Evolutionary conservation across 2,888 invertebrate genomes (phyloP).

Genomic region (Gerosis bhagava): DNA sequence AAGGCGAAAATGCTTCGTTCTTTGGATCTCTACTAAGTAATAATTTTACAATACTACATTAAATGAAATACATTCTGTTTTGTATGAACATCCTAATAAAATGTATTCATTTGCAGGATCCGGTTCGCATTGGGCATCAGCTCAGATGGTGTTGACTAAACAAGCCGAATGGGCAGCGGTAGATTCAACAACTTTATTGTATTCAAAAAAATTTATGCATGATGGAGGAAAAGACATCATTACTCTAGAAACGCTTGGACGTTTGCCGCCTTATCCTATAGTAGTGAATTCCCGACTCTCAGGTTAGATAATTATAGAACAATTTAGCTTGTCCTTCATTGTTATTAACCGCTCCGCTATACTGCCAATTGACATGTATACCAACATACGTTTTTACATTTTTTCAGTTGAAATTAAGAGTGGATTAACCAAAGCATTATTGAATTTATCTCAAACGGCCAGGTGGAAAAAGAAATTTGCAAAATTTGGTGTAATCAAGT

Average conservation of each 20-base stretch:
- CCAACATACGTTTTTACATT: neutral
- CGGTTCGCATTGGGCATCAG: slow-evolving; percentile 83
- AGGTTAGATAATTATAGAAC: slow-evolving; percentile 55
- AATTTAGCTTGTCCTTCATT: slow-evolving; percentile 21
- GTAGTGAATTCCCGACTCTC: slow-evolving; percentile 81
- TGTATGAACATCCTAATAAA: too few relatives aligned
- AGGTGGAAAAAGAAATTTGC: slow-evolving; percentile 68
- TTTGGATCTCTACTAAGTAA: slow-evolving; percentile 82
- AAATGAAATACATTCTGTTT: too few relatives aligned
- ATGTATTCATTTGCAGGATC: slow-evolving; percentile 56
- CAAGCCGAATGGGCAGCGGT: slow-evolving; percentile 85
- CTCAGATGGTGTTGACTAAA: slow-evolving; percentile 83
- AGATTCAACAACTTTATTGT: slow-evolving; percentile 81
- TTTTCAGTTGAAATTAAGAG: slow-evolving; percentile 66
- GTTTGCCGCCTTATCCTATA: slow-evolving; percentile 85
- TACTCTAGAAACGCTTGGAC: slow-evolving; percentile 84
- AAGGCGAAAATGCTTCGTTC: slow-evolving; percentile 83
- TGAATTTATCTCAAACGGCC: slow-evolving; percentile 56
- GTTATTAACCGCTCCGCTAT: slow-evolving; percentile 4
- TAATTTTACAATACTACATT: neutral
- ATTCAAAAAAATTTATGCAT: slow-evolving; percentile 79
- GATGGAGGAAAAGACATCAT: slow-evolving; percentile 80
- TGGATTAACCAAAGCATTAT: slow-evolving; percentile 61
- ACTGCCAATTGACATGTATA: slow-evolving; percentile 1
- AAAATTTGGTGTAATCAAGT: slow-evolving; percentile 75